Base-by-base conservation (phyloP, 2,888 invertebrate species). In the Notocelia uddmanniana region DNA sequence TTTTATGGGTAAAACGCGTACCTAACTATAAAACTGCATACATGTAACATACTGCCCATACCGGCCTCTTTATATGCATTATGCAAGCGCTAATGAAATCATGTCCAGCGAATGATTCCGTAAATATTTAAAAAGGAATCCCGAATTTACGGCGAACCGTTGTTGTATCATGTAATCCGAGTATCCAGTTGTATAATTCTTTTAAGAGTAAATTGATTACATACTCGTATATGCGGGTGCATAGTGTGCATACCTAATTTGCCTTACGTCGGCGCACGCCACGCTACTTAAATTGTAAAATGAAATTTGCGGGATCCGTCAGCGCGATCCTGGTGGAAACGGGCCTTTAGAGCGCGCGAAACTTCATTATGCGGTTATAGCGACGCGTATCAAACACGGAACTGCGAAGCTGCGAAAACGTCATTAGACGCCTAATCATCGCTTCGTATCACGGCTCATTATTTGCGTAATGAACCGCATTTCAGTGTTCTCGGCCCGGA, bases 321-420 rank as follows among this genome's bases (percentile, higher is more conserved):
- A 80, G 84, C 83, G 83, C 77, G 79, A 82, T 86, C 85, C 60
- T 83, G 78, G 84, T 83, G 88, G 87, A 91, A 92, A 90, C 88
- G 86, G 87, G 85, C 80, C 83, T 85, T 85, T 90, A 80, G 83
- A 82, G 83, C 81, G 76, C 82, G 84, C 84, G 84, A 88, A 90
- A 91, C 88, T 87, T 88, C 85, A 90, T 92, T 91, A 91, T 85
- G 89, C 81, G 90, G 91, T 89, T 87, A 84, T 82, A 82, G 79
- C 80, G 79, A 88, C 84, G 85, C 84, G 88, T 84, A 83, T 85
- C 82, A 81, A 86, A 86, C 86, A 85, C 83, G 86, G 76, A 77
- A 69, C 81, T 80, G 76, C 77, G 79, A 76, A 82, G 79, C 81
- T 81, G 45, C 23, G 83, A 84, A 85, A 86, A 85, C 85, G 81